Conservation (phyloP, 2,888 invertebrate species). For the Polydrusus tereticollis region DNA sequence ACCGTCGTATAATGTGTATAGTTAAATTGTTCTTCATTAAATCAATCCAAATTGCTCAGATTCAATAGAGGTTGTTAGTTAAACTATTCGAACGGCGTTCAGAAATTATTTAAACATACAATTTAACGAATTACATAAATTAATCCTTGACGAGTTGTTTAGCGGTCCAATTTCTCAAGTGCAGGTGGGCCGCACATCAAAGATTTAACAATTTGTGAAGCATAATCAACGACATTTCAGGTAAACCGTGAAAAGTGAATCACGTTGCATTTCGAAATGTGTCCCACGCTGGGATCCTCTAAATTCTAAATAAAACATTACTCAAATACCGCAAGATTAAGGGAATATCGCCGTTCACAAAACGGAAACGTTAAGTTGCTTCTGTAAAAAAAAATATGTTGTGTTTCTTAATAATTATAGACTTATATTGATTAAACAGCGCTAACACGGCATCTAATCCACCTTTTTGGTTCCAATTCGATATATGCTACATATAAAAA, state of each 20-base stretch:
- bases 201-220: conserved; percentile 6
- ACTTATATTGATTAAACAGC: too few relatives aligned
- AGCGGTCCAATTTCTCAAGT: not conserved
- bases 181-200: not conserved
- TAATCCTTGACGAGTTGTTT: not conserved
- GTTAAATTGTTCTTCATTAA: too few relatives aligned
- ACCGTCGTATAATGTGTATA: too few relatives aligned
- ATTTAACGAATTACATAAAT: not conserved
- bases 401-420: too few relatives aligned
- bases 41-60: too few relatives aligned
- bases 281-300: conserved; percentile 30
- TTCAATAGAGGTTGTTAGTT: too few relatives aligned
- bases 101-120: too few relatives aligned
- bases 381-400: too few relatives aligned
- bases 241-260: conserved; percentile 33
- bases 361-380: not conserved
- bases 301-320: conserved; percentile 38
- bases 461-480: too few relatives aligned
- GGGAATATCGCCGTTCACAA: not conserved
- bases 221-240: conserved; percentile 10
- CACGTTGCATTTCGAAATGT: conserved; percentile 24
- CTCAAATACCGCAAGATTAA: not conserved
- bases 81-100: too few relatives aligned
- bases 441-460: too few relatives aligned
- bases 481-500: too few relatives aligned